phyloP scores from a whole-genome alignment of 2,113 vertebrate species.

The Bucco capensis region DNA sequence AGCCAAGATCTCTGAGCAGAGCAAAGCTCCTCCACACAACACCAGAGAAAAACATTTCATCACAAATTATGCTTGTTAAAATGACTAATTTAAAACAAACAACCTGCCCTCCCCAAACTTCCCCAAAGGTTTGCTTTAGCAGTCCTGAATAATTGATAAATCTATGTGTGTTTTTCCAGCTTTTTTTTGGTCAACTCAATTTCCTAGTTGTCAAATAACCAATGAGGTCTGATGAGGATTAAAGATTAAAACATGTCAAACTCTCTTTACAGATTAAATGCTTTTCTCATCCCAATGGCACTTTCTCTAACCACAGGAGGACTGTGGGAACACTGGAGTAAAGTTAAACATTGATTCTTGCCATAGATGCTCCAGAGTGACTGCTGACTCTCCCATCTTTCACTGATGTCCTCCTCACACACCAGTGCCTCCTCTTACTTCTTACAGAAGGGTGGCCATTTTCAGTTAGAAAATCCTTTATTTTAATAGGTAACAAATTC shows the following conservation, averaged over 20 bases:
- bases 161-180: background rate
- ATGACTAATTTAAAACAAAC: background rate
- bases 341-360: background rate
- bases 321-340: background rate
- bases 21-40: background rate
- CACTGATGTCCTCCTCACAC: background rate
- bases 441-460: background rate
- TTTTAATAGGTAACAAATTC: background rate
- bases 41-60: background rate
- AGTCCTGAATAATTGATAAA: background rate
- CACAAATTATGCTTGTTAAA: background rate
- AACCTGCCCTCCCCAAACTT: background rate
- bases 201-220: background rate
- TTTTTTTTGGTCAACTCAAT: background rate
- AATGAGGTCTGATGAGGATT: background rate
- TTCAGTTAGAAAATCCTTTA: background rate
- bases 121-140: background rate
- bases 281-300: background rate
- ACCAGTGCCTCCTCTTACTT: background rate
- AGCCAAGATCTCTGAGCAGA: background rate
- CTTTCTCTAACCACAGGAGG: background rate
- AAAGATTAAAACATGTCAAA: conserved; percentile 1
- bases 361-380: background rate
- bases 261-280: conserved; percentile 14
- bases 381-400: background rate